These are phyloP conservation scores for Eudasyphora cyanicolor DNA, from an alignment of 2,888 invertebrate species.

Conservation along the genomic window DNA sequence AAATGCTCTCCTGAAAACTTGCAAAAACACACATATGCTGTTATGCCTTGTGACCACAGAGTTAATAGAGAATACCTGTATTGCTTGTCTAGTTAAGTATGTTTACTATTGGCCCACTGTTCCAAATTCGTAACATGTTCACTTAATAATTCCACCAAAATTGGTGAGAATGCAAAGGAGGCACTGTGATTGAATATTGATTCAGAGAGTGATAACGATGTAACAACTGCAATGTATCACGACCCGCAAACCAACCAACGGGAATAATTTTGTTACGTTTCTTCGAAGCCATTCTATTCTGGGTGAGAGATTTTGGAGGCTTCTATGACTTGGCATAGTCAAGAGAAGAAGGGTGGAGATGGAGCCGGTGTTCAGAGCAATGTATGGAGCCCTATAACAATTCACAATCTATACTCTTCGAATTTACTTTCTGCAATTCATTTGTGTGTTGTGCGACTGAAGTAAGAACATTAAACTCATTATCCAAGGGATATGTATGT, in stretches of 20 bases:
- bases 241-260: background rate
- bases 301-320: slow-evolving; percentile 7
- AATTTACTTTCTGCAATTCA: background rate
- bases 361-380: no score
- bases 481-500: slow-evolving; percentile 2
- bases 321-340: background rate
- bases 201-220: slow-evolving; percentile 37
- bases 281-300: background rate
- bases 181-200: slow-evolving; percentile 37
- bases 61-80: no score
- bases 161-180: slow-evolving; percentile 11
- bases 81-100: background rate
- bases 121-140: background rate
- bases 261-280: slow-evolving; percentile 12
- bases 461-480: slow-evolving; percentile 27
- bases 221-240: slow-evolving; percentile 1
- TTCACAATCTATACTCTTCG: background rate
- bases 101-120: background rate
- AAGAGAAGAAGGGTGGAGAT: background rate
- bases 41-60: no score
- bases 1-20: no score
- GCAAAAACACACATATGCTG: no score
- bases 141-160: background rate
- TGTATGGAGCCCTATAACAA: background rate
- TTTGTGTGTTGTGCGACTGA: background rate